Evolutionary conservation across 2,888 invertebrate genomes (phyloP).

Genomic region (Tetranychus piercei): DNA sequence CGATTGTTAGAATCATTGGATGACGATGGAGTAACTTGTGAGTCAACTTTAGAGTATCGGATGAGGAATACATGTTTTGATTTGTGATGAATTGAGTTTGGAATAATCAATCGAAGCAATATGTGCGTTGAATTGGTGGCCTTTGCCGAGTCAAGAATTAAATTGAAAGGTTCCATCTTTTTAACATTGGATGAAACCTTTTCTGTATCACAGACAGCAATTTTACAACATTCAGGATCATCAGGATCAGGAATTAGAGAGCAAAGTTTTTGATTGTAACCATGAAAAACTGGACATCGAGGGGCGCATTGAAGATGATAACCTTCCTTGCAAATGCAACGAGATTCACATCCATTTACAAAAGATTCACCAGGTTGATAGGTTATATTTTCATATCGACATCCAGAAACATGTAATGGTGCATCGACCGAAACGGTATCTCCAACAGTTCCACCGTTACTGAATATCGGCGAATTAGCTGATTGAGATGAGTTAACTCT

Average conservation of each 20-base stretch:
- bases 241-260: conserved; percentile 25
- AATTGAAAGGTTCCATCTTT: background rate
- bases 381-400: conserved; percentile 43
- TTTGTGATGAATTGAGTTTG: background rate
- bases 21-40: background rate
- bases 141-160: conserved; percentile 19
- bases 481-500: conserved; percentile 8
- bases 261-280: conserved; percentile 21
- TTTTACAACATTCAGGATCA: conserved; percentile 26
- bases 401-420: conserved; percentile 36
- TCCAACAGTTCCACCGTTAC: background rate
- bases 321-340: conserved; percentile 53
- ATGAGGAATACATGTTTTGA: background rate
- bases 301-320: conserved; percentile 55
- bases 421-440: conserved; percentile 4
- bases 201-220: conserved; percentile 25
- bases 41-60: background rate
- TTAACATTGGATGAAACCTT: conserved; percentile 15
- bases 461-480: background rate
- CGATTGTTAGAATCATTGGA: background rate
- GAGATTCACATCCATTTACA: conserved; percentile 56
- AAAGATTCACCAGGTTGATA: conserved; percentile 51
- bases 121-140: conserved; percentile 19
- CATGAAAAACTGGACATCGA: conserved; percentile 23
- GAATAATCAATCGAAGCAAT: conserved; percentile 14